These are phyloP conservation scores for Urocynchramus pylzowi DNA, from an alignment of 2,113 vertebrate genomes.

Conservation along the genomic window DNA sequence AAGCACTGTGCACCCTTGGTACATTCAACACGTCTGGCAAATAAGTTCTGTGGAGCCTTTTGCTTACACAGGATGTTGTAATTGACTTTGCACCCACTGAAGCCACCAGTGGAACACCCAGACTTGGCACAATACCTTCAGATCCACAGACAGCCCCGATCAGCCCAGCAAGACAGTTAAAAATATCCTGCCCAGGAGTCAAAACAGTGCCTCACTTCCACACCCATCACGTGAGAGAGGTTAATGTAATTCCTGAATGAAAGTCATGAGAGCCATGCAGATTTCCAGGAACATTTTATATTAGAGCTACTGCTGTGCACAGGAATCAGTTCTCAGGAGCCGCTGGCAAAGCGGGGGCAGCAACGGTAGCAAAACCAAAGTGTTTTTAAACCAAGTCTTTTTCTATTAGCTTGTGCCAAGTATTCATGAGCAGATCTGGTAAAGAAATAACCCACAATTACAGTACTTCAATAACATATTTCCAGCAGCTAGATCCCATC, in stretches of 20 bases:
- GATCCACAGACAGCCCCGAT: background rate
- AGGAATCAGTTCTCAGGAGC: background rate
- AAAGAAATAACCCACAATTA: background rate
- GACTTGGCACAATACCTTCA: background rate
- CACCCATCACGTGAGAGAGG: background rate
- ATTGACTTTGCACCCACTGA: background rate
- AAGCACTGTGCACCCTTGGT: background rate
- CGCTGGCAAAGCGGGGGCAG: background rate
- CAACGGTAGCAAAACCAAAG: background rate
- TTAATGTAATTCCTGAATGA: background rate
- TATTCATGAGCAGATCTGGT: background rate
- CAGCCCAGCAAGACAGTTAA: background rate
- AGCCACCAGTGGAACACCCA: background rate
- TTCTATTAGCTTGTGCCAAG: background rate
- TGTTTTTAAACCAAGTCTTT: background rate
- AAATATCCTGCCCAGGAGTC: background rate
- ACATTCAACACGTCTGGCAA: background rate
- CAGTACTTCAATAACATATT: background rate
- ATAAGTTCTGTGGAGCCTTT: fast-evolving
- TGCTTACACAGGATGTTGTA: fast-evolving
- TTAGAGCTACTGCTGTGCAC: background rate
- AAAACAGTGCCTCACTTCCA: background rate
- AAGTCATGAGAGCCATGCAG: background rate
- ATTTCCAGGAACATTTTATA: background rate
- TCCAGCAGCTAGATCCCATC: background rate